phyloP scores from a whole-genome alignment of 2,113 vertebrate species.

The Todiramphus saurophagus region DNA sequence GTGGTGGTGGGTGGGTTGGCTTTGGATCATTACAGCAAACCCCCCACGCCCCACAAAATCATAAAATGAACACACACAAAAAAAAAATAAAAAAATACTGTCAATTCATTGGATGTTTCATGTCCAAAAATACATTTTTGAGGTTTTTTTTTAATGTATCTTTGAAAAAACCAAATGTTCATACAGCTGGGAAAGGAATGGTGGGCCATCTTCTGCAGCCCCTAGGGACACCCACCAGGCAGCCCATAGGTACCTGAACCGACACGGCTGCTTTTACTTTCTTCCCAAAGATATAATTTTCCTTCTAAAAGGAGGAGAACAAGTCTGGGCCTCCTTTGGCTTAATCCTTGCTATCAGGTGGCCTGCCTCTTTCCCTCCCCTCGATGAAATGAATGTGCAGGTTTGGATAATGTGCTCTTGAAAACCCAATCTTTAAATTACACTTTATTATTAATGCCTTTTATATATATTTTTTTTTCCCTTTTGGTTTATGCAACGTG shows the following conservation, averaged over 20 bases:
- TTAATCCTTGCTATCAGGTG: slow-evolving; percentile 41
- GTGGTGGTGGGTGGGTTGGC: background rate
- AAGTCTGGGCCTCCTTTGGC: slow-evolving; percentile 40
- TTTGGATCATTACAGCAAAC: background rate
- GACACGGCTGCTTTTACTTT: background rate
- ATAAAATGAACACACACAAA: background rate
- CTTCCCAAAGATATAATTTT: background rate
- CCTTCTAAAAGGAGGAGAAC: background rate
- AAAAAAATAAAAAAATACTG: background rate
- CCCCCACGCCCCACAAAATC: background rate
- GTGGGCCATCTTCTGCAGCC: background rate
- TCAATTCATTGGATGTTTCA: background rate
- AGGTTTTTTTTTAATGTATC: background rate
- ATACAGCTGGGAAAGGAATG: background rate
- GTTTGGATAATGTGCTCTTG: slow-evolving; percentile 17
- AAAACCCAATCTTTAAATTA: slow-evolving; percentile 48
- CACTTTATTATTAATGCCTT: background rate
- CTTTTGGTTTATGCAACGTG: background rate
- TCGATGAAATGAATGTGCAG: background rate
- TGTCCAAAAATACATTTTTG: background rate
- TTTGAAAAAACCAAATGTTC: background rate
- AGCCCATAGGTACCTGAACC: background rate
- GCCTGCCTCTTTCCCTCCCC: background rate
- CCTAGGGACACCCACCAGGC: background rate
- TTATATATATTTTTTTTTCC: background rate